Evolutionary conservation across 2,888 invertebrate species (phyloP).

Genomic region (Bombylius major): DNA sequence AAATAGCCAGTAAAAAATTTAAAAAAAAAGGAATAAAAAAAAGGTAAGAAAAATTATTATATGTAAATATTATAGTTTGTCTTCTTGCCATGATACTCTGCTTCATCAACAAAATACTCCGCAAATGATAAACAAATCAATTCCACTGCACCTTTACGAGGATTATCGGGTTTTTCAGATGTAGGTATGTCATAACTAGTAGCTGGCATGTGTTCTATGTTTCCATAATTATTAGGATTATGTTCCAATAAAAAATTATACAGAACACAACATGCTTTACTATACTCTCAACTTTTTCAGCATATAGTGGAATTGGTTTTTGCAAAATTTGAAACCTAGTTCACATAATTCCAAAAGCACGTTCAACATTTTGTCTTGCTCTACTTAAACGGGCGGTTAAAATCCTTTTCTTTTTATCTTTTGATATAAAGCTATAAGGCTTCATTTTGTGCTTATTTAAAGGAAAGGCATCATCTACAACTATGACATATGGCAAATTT

Average conservation of each 20-base stretch:
- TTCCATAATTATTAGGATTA: not conserved
- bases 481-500: not conserved
- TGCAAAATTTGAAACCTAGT: conserved; percentile 20
- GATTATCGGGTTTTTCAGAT: not conserved
- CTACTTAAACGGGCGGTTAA: conserved; percentile 14
- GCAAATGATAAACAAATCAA: not conserved
- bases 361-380: conserved; percentile 13
- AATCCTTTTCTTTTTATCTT: conserved; percentile 3
- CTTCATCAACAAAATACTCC: not conserved
- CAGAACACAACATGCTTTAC: conserved; percentile 15
- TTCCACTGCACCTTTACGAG: not conserved
- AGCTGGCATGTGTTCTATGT: not conserved
- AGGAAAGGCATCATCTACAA: not conserved
- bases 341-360: conserved; percentile 16
- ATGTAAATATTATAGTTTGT: not conserved
- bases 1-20: too few relatives aligned
- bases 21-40: too few relatives aligned
- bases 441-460: not conserved
- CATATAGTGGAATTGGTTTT: conserved; percentile 14
- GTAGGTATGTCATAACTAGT: not conserved
- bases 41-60: not conserved
- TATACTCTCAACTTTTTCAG: conserved; percentile 11
- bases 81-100: not conserved
- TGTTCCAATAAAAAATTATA: conserved; percentile 13
- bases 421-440: not conserved